Base-by-base conservation (phyloP, 2,888 invertebrate species). In the Eilema caniola region DNA sequence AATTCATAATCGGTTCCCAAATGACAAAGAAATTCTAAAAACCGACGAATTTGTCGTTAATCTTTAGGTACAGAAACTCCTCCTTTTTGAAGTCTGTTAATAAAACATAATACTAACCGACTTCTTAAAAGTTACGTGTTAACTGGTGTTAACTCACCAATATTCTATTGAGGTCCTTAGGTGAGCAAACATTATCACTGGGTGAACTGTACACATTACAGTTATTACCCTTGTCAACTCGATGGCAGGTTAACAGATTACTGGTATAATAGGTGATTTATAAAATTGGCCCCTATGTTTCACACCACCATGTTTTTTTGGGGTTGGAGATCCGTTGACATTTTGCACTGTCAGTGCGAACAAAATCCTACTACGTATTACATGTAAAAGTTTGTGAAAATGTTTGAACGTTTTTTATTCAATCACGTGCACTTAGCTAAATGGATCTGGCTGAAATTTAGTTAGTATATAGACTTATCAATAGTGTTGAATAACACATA, bases 201-300 rank as follows among this genome's bases (percentile, higher is more conserved):
- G 67, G 70, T n/a, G 75, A 76, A 76, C 79, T 80, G 83, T 83
- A 85, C 78, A 79, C 78, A 79, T 79, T 71, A 79, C 76, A 68
- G 82, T 80, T 81, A 83, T 78, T 70, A 62, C 67, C 57, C 74
- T 77, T 79, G 67, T 80, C 77, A 78, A 70, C 66, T 67, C 64
- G 56, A 76, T 62, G 63, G 20, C 79, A 81, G 77, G 79, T 81
- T 79, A 73, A 69, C 79, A 73, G 70, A 76, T 80, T 65, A 69
- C 72, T 25, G 65, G 74, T 73, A 53, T 77, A 74, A 53, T 65
- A 24, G 31, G 71, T 66, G 25, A 75, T 79, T 75, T 74, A 72
- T 73, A 67, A 60, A 47, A 47, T 28, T 47, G 47, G 25, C 25
- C 16, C 7, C 37, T 37, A 11, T 20, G 24, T 59, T 16, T 66